A percentile compares a stretch with the other conserved stretches of the same genome.
phyloP scores from a whole-genome alignment of 1,140 invertebrate species.

The Pantala flavescens region DNA sequence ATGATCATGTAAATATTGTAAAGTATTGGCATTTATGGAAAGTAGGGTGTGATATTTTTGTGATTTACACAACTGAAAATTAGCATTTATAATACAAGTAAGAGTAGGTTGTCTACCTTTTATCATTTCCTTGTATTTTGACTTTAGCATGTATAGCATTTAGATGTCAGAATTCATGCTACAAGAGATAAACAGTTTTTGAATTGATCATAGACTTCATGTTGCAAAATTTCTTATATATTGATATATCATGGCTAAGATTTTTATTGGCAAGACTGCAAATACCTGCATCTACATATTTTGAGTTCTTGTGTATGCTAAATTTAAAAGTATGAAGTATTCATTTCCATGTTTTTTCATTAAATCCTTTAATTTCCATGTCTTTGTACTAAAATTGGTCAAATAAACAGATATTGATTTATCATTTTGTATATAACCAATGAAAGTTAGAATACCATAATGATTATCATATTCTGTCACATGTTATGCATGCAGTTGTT shows the following conservation, averaged over 20 bases:
- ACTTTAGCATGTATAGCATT: not conserved
- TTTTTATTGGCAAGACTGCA: not conserved
- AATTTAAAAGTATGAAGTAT: no score
- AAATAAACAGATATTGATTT: no score
- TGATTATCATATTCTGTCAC: no score
- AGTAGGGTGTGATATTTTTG: slow-evolving; percentile 1
- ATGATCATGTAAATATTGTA: not conserved
- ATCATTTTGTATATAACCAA: no score
- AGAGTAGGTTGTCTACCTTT: not conserved
- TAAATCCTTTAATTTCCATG: no score
- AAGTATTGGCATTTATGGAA: not conserved
- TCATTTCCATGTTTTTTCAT: no score
- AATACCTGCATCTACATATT: no score
- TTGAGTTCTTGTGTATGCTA: no score
- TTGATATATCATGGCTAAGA: not conserved
- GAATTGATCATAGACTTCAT: not conserved
- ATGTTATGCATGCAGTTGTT: no score
- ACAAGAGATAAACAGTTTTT: not conserved
- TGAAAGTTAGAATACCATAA: no score
- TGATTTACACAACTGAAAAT: not conserved
- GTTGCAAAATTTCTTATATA: not conserved
- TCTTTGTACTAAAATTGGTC: no score
- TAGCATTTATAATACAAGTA: not conserved
- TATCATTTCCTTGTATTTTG: not conserved
- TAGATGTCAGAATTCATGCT: not conserved